Percentiles rank a stretch among this genome's conserved stretches.
Conservation (phyloP, 2,888 invertebrate genomes). For the Glaucopsyche alexis region DNA sequence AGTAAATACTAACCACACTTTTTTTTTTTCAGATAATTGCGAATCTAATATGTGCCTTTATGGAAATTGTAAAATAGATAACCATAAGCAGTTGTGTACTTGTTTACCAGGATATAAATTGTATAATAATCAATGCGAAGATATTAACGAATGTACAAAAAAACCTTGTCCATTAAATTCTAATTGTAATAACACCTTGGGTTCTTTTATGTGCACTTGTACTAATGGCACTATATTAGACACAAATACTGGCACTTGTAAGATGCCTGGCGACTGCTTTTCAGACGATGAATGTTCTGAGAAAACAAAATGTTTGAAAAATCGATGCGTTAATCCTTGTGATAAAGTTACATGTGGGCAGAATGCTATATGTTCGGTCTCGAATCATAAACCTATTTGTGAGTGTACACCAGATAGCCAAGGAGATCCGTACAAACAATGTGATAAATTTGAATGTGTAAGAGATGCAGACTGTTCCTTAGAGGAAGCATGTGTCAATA, state of each 20-base stretch:
- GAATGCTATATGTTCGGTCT: slow-evolving; percentile 87
- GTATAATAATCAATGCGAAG: slow-evolving; percentile 84
- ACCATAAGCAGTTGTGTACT: slow-evolving; percentile 86
- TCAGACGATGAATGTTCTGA: slow-evolving; percentile 89
- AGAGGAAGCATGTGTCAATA: slow-evolving; percentile 87
- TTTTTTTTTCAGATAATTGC: slow-evolving; percentile 85
- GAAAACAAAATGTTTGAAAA: slow-evolving; percentile 86
- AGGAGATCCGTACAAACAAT: slow-evolving; percentile 87
- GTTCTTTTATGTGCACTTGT: slow-evolving; percentile 88
- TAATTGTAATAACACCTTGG: slow-evolving; percentile 87
- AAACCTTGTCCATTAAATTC: slow-evolving; percentile 91
- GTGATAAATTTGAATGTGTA: slow-evolving; percentile 86
- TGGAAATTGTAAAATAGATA: slow-evolving; percentile 86
- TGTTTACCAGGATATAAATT: slow-evolving; percentile 88
- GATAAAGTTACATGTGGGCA: slow-evolving; percentile 83
- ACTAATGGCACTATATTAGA: slow-evolving; percentile 90
- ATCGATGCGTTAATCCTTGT: slow-evolving; percentile 89
- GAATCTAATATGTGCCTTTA: slow-evolving; percentile 88
- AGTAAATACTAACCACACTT: slow-evolving; percentile 29
- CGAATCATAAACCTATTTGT: slow-evolving; percentile 85
- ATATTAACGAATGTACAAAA: slow-evolving; percentile 88
- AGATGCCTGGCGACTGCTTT: slow-evolving; percentile 90
- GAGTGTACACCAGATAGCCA: slow-evolving; percentile 87
- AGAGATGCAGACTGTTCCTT: slow-evolving; percentile 87
- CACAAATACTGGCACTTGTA: slow-evolving; percentile 85